Conservation (phyloP, 2,113 vertebrate genomes). For the Crypturellus undulatus region DNA sequence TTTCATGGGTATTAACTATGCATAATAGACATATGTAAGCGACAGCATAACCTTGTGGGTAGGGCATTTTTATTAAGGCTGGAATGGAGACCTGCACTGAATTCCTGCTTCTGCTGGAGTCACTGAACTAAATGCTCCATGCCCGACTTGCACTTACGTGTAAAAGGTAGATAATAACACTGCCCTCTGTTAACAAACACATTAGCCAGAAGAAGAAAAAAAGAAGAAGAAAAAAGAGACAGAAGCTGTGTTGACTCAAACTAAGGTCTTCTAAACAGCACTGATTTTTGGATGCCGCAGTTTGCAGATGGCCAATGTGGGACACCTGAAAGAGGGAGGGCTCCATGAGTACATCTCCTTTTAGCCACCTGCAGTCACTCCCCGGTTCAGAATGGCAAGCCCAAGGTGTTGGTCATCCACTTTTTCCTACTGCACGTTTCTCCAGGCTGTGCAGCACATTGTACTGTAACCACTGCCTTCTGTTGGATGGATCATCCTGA, state of each 20-base stretch:
- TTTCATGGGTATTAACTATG: constrained; percentile 46
- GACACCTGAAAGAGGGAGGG: background rate
- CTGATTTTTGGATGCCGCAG: background rate
- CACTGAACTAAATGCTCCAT: background rate
- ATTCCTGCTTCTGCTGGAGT: background rate
- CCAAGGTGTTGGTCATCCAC: background rate
- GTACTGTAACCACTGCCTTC: background rate
- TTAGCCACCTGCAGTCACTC: background rate
- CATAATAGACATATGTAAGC: background rate
- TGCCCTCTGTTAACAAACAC: background rate
- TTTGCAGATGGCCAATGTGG: background rate
- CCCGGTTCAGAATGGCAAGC: background rate
- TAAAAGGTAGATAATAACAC: background rate
- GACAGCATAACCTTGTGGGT: constrained; percentile 18
- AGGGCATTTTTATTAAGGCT: background rate
- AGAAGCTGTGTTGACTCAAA: background rate
- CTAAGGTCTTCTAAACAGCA: background rate
- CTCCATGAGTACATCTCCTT: background rate
- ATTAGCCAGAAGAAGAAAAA: background rate
- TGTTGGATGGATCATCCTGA: background rate
- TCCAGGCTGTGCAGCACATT: background rate
- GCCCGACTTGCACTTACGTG: background rate
- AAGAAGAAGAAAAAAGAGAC: background rate
- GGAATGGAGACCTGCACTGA: background rate
- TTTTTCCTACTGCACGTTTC: background rate